A percentile compares a stretch with the other conserved stretches of the same genome.
These are phyloP conservation scores for Opisthograptis luteolata DNA, from an alignment of 2,888 invertebrate species.

Conservation along the genomic window DNA sequence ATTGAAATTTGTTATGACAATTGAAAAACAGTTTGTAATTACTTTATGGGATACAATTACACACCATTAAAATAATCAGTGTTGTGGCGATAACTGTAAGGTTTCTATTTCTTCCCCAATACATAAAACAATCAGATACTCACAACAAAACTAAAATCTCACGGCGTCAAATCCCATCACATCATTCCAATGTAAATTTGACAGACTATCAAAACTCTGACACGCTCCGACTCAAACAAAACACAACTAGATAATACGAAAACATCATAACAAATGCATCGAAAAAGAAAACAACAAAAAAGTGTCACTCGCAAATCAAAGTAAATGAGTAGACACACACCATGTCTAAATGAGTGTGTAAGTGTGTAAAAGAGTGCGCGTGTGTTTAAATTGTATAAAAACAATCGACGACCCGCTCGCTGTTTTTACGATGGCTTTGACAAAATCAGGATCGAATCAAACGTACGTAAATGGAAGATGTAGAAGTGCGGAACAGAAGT, in stretches of 20 bases:
- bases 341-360: conserved; percentile 68
- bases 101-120: no score
- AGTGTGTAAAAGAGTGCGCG: conserved; percentile 52
- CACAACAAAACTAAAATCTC: conserved; percentile 60
- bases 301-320: conserved; percentile 80
- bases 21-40: no score
- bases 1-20: no score
- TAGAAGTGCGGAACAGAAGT: conserved; percentile 49
- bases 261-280: conserved; percentile 69
- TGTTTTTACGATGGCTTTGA: conserved; percentile 80
- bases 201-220: conserved; percentile 77
- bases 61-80: no score
- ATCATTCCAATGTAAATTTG: conserved; percentile 77
- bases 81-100: no score
- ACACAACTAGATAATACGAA: conserved; percentile 60
- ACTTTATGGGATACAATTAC: no score
- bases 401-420: conserved; percentile 72
- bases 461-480: conserved; percentile 78
- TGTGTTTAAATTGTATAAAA: conserved; percentile 77
- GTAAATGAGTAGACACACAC: conserved; percentile 64
- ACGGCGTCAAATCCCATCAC: conserved; percentile 55
- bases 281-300: conserved; percentile 62
- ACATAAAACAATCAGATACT: no score
- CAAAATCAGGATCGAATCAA: conserved; percentile 79
- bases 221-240: conserved; percentile 62